Evolutionary conservation across 2,888 invertebrate genomes (phyloP).

Genomic region (Ophioninae sp.): DNA sequence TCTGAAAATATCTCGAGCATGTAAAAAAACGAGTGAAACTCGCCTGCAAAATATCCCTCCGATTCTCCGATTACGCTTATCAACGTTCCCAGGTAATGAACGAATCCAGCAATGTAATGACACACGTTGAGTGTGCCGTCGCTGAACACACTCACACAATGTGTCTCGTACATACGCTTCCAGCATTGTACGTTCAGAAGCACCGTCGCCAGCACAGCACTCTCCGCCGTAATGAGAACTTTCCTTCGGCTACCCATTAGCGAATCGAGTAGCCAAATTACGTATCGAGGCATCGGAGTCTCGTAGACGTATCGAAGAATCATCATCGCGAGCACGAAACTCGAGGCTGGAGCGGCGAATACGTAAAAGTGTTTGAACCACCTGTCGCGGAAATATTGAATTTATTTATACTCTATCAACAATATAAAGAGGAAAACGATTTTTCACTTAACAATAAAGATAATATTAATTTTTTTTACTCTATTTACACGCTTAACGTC

Average conservation of each 20-base stretch:
- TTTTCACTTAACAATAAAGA: too few species aligned
- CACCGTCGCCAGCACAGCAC: conserved; percentile 84
- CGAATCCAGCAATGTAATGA: conserved; percentile 89
- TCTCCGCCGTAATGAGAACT: conserved; percentile 83
- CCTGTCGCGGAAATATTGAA: conserved; percentile 68
- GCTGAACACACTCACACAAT: conserved; percentile 91
- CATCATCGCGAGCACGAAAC: conserved; percentile 82
- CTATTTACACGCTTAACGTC: too few species aligned
- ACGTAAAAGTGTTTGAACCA: conserved; percentile 92
- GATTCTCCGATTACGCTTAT: conserved; percentile 87
- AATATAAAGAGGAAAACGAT: not conserved
- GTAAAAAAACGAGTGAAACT: conserved; percentile 25
- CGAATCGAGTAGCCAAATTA: conserved; percentile 82
- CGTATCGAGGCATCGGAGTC: conserved; percentile 81
- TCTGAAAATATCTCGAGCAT: not conserved
- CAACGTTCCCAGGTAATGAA: conserved; percentile 89
- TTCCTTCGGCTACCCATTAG: conserved; percentile 74
- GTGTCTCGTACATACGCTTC: conserved; percentile 91
- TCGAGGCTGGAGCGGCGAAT: conserved; percentile 85
- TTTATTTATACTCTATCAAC: not conserved
- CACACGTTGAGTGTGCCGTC: conserved; percentile 89
- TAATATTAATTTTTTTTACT: too few species aligned
- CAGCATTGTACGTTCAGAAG: conserved; percentile 87
- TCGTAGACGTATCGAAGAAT: conserved; percentile 82
- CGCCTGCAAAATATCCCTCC: conserved; percentile 84